phyloP scores from a whole-genome alignment of 1,140 invertebrate species.

The Ceratosolen fusciceps region DNA sequence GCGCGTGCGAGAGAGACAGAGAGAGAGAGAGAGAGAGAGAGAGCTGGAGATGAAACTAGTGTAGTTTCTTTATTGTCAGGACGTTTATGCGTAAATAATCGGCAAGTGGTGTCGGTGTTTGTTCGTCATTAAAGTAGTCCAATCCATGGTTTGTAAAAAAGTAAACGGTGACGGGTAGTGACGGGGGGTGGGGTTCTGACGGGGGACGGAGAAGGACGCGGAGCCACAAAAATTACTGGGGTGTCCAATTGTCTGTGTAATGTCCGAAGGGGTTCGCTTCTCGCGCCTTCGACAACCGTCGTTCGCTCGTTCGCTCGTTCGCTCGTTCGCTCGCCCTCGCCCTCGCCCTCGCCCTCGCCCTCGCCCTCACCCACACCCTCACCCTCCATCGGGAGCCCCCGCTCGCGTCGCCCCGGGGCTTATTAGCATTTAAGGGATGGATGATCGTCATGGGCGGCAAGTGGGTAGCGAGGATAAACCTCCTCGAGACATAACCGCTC shows the following conservation, averaged over 20 bases:
- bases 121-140: too few relatives aligned
- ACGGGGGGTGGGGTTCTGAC: too few relatives aligned
- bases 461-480: slow-evolving; percentile 2
- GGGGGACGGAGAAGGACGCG: background rate
- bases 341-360: background rate
- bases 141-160: too few relatives aligned
- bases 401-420: background rate
- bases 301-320: background rate
- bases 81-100: too few relatives aligned
- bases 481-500: background rate
- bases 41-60: too few relatives aligned
- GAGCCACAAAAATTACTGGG: slow-evolving; percentile 47
- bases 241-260: slow-evolving; percentile 71
- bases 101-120: too few relatives aligned
- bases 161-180: too few relatives aligned
- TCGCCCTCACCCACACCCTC: background rate
- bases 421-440: slow-evolving; percentile 44
- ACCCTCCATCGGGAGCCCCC: background rate
- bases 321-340: background rate
- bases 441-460: background rate
- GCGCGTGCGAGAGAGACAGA: too few relatives aligned
- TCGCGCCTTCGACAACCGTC: slow-evolving; percentile 45
- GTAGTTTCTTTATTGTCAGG: too few relatives aligned
- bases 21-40: too few relatives aligned
- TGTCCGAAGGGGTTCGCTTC: slow-evolving; percentile 59